These are phyloP conservation scores for Nesoenas mayeri DNA, from an alignment of 2,113 vertebrate species.

Conservation along the genomic window DNA sequence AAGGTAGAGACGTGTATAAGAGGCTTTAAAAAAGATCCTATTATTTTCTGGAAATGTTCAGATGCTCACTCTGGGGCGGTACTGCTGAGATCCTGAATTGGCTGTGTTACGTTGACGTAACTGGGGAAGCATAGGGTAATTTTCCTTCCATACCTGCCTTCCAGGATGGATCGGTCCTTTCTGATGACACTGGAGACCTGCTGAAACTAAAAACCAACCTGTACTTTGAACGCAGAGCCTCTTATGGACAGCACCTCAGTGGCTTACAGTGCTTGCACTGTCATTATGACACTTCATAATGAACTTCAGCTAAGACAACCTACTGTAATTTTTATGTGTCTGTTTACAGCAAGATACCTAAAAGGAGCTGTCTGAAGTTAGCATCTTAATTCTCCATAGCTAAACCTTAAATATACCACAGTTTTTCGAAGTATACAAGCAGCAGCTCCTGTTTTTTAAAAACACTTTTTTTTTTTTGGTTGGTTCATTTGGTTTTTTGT, in stretches of 20 bases:
- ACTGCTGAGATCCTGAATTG: neutral
- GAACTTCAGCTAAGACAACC: neutral
- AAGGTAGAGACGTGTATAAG: neutral
- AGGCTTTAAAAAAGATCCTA: neutral
- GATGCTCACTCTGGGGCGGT: neutral
- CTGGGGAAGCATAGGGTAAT: neutral
- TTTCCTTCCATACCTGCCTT: neutral
- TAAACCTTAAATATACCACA: neutral
- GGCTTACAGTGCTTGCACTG: neutral
- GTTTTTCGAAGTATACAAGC: neutral
- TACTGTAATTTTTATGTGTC: neutral
- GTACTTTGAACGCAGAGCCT: neutral
- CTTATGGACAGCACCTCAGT: neutral
- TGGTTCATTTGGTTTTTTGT: no score
- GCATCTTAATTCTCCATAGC: neutral
- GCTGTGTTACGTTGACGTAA: neutral
- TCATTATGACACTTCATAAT: neutral
- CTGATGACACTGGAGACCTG: neutral
- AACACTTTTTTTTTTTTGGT: neutral
- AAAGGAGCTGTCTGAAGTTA: neutral
- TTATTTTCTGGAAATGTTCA: constrained; percentile 30
- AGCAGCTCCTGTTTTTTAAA: neutral
- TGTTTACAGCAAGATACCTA: neutral
- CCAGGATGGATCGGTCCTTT: neutral
- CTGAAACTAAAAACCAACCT: neutral